Percentiles rank a stretch among this genome's conserved stretches.
phyloP scores from a whole-genome alignment of 1,140 invertebrate genomes.

The Lethocerus indicus region DNA sequence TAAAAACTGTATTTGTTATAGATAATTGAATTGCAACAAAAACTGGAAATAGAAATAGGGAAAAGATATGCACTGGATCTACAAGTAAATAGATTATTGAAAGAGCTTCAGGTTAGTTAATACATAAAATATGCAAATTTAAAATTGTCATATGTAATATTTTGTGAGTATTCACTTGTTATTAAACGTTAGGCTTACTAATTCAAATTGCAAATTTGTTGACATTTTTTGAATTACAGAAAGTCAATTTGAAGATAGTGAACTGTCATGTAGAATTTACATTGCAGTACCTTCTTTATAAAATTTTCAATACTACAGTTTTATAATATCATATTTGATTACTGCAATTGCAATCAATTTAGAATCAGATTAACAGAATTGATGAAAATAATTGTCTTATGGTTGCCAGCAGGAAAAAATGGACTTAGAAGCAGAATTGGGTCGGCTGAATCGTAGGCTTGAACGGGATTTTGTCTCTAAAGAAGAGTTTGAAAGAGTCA shows the following conservation, averaged over 20 bases:
- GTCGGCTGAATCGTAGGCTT: conserved; percentile 10
- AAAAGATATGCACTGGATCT: conserved; percentile 13
- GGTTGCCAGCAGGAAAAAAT: conserved; percentile 11
- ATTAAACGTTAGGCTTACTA: not conserved
- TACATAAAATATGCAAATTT: not conserved
- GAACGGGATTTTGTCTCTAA: conserved; percentile 18
- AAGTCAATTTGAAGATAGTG: not conserved
- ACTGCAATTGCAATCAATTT: not conserved
- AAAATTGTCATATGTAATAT: not conserved
- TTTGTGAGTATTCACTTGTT: not conserved
- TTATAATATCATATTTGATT: not conserved
- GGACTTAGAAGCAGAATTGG: conserved; percentile 16
- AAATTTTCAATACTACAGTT: not conserved
- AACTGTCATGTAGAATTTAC: not conserved
- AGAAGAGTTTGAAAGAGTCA: conserved; percentile 15
- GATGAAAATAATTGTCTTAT: not conserved
- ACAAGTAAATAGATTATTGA: conserved; percentile 16
- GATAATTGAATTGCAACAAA: conserved; percentile 14
- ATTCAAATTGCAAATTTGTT: not conserved
- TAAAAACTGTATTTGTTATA: conserved; percentile 1
- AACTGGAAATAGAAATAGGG: conserved; percentile 14
- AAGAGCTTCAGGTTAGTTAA: conserved; percentile 16
- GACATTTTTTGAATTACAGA: not conserved
- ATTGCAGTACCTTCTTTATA: not conserved
- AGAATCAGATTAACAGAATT: not conserved